Conservation (phyloP, 2,113 vertebrate species). For the Seriola rivoliana region DNA sequence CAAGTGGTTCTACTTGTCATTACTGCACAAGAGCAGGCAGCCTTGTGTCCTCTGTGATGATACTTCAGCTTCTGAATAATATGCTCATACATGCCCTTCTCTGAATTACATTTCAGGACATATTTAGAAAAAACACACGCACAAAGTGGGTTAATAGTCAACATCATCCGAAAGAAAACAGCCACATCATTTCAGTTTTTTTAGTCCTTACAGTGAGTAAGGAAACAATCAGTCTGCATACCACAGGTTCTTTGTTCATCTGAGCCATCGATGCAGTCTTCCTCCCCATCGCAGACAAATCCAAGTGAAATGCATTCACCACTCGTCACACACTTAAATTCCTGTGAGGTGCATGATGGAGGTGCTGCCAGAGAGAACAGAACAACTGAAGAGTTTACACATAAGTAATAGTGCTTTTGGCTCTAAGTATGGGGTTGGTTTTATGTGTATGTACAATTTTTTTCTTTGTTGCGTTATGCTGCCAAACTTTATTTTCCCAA, state of each 20-base stretch:
- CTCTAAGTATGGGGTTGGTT: neutral
- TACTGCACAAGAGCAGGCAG: neutral
- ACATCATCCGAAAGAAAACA: neutral
- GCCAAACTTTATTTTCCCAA: neutral
- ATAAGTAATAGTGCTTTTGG: neutral
- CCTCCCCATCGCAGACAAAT: slow-evolving; percentile 83
- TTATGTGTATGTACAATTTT: neutral
- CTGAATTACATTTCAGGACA: neutral
- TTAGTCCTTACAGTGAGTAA: neutral
- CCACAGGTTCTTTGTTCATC: slow-evolving; percentile 83
- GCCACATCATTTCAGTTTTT: neutral
- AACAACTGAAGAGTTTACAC: neutral
- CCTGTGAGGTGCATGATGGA: slow-evolving; percentile 71
- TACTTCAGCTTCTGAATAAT: neutral
- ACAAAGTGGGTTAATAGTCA: neutral
- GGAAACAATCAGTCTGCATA: slow-evolving; percentile 38
- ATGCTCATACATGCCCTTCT: neutral
- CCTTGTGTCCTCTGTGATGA: neutral
- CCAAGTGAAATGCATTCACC: slow-evolving; percentile 78
- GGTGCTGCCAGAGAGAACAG: slow-evolving; percentile 64
- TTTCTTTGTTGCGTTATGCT: too few relatives aligned
- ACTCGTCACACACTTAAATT: slow-evolving; percentile 82
- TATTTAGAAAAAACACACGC: neutral
- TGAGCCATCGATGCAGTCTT: slow-evolving; percentile 81
- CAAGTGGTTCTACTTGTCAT: slow-evolving; percentile 15